A percentile compares a stretch with the other conserved stretches of the same genome.
These are phyloP conservation scores for Pteronotus mesoamericanus DNA, from an alignment of 2,797 vertebrate species.

Conservation along the genomic window DNA sequence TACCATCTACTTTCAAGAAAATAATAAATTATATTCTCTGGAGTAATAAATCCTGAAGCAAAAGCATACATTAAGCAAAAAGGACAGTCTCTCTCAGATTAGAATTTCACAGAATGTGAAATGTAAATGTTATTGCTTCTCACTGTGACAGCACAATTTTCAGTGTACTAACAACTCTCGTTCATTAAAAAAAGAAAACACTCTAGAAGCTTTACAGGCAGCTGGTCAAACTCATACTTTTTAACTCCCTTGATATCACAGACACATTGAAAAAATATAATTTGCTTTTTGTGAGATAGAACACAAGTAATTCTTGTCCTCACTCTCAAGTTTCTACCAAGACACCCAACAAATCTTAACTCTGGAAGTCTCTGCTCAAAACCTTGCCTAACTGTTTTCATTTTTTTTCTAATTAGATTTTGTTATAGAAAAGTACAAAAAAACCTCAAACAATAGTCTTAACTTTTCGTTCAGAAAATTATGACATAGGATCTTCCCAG, in stretches of 20 bases:
- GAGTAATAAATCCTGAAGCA: conserved; percentile 45
- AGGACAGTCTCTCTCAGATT: conserved; percentile 31
- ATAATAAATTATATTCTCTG: conserved; percentile 46
- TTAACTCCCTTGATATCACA: conserved; percentile 12
- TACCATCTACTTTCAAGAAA: conserved; percentile 27
- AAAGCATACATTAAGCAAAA: conserved; percentile 40
- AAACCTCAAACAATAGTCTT: background rate
- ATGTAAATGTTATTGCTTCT: conserved; percentile 42
- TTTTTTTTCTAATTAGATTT: conserved; percentile 35
- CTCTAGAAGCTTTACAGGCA: conserved; percentile 18
- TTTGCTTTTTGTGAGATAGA: background rate
- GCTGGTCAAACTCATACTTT: conserved; percentile 30
- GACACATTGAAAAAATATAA: background rate
- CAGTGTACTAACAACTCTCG: conserved; percentile 30
- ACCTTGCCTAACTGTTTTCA: conserved; percentile 12
- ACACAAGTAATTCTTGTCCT: conserved; percentile 35
- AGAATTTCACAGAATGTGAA: conserved; percentile 27
- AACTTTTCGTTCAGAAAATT: conserved; percentile 43
- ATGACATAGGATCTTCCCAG: conserved; percentile 32
- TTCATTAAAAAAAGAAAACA: conserved; percentile 11
- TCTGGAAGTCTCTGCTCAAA: conserved; percentile 41
- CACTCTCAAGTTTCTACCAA: conserved; percentile 24
- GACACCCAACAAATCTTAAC: conserved; percentile 34
- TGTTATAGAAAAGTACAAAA: conserved; percentile 7
- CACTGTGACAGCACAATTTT: conserved; percentile 27